Evolutionary conservation across 2,797 vertebrate genomes (phyloP).

Genomic region (Gymnothorax javanicus): DNA sequence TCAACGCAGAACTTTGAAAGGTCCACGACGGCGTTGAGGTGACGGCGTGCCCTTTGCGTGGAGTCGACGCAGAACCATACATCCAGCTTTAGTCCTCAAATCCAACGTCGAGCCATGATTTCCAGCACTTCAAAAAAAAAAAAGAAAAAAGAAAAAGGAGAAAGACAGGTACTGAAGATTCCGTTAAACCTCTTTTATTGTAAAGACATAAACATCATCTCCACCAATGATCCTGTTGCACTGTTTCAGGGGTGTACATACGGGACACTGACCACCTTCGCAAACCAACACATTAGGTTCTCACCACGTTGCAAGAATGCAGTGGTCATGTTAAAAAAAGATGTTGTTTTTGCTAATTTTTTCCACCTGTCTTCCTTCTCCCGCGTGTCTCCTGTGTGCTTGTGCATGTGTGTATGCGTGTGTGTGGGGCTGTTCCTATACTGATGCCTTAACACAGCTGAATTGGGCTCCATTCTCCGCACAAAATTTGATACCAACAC

Average conservation of each 20-base stretch:
- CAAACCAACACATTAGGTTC: background rate
- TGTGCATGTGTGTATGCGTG: no score
- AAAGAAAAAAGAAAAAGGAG: background rate
- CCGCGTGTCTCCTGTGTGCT: no score
- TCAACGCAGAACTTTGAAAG: no score
- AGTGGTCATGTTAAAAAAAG: background rate
- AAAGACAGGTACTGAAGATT: conserved; percentile 4
- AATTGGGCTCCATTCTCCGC: no score
- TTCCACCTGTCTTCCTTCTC: no score
- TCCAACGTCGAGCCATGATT: background rate
- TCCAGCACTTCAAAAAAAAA: background rate
- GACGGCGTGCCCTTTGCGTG: no score
- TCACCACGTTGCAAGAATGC: background rate
- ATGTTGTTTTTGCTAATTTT: background rate
- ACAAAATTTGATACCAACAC: no score
- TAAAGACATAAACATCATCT: conserved; percentile 23
- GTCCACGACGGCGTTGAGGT: no score
- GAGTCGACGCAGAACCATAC: no score
- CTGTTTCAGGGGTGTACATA: background rate
- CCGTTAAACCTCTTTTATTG: conserved; percentile 23
- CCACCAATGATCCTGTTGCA: background rate
- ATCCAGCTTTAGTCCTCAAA: background rate
- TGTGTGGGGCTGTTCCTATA: no score
- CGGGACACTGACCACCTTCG: background rate
- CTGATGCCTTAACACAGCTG: no score